Evolutionary conservation across 2,888 invertebrate species (phyloP).

Genomic region (Minunthozetes semirufus): DNA sequence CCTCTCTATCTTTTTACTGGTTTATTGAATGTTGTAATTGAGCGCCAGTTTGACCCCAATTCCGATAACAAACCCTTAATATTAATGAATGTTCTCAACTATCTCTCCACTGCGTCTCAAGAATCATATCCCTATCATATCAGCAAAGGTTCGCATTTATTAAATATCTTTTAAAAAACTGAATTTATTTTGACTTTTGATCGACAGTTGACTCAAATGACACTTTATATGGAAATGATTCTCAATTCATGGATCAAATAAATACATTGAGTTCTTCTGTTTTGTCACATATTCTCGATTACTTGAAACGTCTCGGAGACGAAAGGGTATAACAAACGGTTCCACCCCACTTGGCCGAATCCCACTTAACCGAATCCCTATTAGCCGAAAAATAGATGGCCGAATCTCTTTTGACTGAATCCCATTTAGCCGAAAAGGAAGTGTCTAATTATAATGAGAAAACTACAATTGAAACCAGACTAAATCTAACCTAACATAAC

Average conservation of each 20-base stretch:
- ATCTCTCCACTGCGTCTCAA: constrained; percentile 70
- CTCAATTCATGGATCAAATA: constrained; percentile 72
- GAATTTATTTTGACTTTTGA: constrained; percentile 15
- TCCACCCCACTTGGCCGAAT: constrained; percentile 52
- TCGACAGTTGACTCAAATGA: constrained; percentile 81
- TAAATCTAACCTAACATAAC: constrained; percentile 1
- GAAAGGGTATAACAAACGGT: constrained; percentile 46
- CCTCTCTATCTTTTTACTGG: constrained; percentile 72
- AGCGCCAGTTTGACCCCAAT: constrained; percentile 55
- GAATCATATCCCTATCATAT: constrained; percentile 79
- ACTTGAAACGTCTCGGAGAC: constrained; percentile 62
- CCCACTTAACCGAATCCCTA: no score
- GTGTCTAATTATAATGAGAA: no score
- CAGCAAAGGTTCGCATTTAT: constrained; percentile 59
- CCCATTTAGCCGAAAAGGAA: no score
- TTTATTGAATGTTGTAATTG: constrained; percentile 70
- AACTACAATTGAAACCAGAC: no score
- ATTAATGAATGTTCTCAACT: constrained; percentile 67
- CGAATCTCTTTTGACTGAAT: constrained; percentile 54
- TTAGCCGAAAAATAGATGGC: no score
- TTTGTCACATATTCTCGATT: constrained; percentile 65
- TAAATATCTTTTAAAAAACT: not conserved
- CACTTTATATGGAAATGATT: constrained; percentile 78
- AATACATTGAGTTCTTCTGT: constrained; percentile 68
- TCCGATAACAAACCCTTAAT: constrained; percentile 61